Base-by-base conservation (phyloP, 92 coral and sea anemone genomes). In the Epizoanthus scotinus region DNA sequence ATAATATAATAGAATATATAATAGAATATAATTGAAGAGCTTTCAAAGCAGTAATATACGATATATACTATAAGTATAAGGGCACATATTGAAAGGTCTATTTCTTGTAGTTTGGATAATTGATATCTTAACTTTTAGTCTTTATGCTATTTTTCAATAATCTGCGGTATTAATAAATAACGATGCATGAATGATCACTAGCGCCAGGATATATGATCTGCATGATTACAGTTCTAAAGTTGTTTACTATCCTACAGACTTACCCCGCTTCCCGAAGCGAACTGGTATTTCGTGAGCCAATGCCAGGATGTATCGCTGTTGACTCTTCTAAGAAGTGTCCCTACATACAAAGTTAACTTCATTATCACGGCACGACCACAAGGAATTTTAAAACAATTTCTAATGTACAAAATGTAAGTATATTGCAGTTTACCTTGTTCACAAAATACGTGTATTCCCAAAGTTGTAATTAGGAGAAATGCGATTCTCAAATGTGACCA, bases 261-360 rank as follows among this genome's bases (percentile, higher is more conserved):
- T 77, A 91, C 95, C 83, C 95, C 95, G 40, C 88, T 83, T 61
- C 88, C 91, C 8, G 82, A n/a, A 0, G 90, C 92, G 6, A 91
- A 71, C 63, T 87, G 78, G 20, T 83, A 86, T 40, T 71, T 84
- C 7, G 95, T 88, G 19, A 86, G 67, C 95, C 95, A 91, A 3
- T 79, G 82, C 95, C 95, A 91, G 12, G 83, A 71, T 17, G 80
- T 21, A 53, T 87, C 82, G 10, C 36, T 83, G 63, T 86, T 59
- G 50, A 56, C 71, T 13, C 59, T 83, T 42, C 70, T 34, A 42
- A 91, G 34, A 19, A 88, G 90, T 3, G 78, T 67, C 8, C 65
- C 95, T 91, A 21, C 50, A 75, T 79, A 63, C 28, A 42, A 62
- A 82, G 36, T 21, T 0, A 78, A 44, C 18, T 50, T 6, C n/a